Evolutionary conservation across 1,140 invertebrate species (phyloP), one percentile per base, ranked within the genome.

Genomic region (Trichoplusia ni): DNA sequence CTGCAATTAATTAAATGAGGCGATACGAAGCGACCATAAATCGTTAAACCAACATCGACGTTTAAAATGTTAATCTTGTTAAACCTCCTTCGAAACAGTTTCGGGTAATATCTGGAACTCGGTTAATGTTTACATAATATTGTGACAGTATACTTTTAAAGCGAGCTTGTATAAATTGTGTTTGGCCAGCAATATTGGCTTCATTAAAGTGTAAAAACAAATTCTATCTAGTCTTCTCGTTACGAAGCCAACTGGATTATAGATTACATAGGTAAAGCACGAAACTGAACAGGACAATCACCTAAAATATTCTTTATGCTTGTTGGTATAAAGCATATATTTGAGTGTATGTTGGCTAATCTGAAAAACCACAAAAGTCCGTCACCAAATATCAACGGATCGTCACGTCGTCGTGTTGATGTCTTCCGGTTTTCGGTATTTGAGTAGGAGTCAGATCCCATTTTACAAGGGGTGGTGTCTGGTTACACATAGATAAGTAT

Each of bases 201-300:
- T 40, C 27, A 54, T 61, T 61, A 54, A 65, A 61, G 47, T 60
- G 27, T 14, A 29, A 19, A 53, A 27, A 35, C 29, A 61, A 61
- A 37, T 53, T 67, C 54, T 54, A 61, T 54, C n/a, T 38, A 29
- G 14, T 21, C 13, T 23, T 25, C 46, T 29, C 4, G 9, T 51
- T 29, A 19, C 13, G 42, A 47, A 51, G 11, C 18, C 16, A 11
- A 4, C 7, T 38, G 18, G 38, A 64, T 46, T 64, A 54, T 35
- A 49, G 47, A 54, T 63, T 44, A 54, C 16, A 54, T 35, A 27
- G 19, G 25, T 33, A 37, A 53, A 53, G 19, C 35, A 42, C 37
- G n/a, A n/a, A 42, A 13, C 37, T 58, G 11, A 58, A 42, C 37
- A 33, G 46, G 13, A 46, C 21, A 3, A 9, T 0, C 0, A 21